Evolutionary conservation across 37 sponge, comb jelly and placozoan species (phyloP).

Genomic region (Agelas oroides): DNA sequence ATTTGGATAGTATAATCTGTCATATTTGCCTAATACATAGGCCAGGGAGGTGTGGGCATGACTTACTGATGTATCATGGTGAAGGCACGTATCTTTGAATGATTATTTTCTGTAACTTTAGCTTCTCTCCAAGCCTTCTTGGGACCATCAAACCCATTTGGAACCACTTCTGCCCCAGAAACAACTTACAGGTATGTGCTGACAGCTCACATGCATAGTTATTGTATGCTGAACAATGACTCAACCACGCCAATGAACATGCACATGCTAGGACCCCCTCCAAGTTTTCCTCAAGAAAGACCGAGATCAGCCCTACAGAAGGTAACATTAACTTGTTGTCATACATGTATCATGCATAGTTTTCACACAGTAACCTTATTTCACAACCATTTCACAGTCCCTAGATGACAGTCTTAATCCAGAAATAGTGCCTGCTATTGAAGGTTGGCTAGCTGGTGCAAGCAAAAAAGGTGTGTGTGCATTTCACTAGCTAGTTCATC

Average conservation of each 20-base stretch:
- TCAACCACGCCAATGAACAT: too few relatives aligned
- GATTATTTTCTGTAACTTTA: not conserved
- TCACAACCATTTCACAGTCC: conserved; percentile 37
- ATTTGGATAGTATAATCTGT: too few relatives aligned
- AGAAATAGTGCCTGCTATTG: conserved; percentile 72
- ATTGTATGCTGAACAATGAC: too few relatives aligned
- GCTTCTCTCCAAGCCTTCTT: conserved; percentile 14
- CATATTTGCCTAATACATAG: too few relatives aligned
- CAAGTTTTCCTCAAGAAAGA: not conserved
- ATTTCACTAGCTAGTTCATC: too few relatives aligned
- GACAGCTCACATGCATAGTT: not conserved
- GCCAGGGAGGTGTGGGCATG: too few relatives aligned
- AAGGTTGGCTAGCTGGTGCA: conserved; percentile 69
- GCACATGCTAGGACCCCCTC: not conserved
- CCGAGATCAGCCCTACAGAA: conserved; percentile 64
- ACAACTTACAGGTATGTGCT: conserved; percentile 7
- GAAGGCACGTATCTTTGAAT: too few relatives aligned
- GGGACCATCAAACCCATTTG: not conserved
- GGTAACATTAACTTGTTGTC: conserved; percentile 4
- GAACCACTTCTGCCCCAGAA: not conserved
- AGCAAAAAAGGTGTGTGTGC: conserved; percentile 54
- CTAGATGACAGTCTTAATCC: conserved; percentile 64
- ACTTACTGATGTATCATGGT: too few relatives aligned
- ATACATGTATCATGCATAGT: too few relatives aligned
- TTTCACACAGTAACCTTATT: too few relatives aligned